Evolutionary conservation across 2,797 vertebrate species (phyloP), one percentile per base, ranked within the genome.

Genomic region (Alfaro cultratus): DNA sequence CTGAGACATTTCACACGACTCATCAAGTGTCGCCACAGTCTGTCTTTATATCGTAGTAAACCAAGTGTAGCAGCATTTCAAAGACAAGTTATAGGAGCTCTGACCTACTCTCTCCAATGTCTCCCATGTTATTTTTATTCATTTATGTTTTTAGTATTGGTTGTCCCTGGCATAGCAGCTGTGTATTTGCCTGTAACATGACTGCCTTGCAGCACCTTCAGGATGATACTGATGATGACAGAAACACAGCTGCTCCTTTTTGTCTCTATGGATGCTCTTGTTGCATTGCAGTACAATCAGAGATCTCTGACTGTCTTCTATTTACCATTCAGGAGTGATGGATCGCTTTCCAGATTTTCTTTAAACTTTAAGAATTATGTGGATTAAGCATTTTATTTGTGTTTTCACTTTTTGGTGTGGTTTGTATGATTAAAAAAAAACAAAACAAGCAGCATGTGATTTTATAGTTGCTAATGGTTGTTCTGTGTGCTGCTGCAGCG

Each of bases 401-500:
- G 2, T 29, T 45, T n/a, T 3, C 26, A 26, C 5, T 46, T 71
- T 71, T 71, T 71, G 12, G 45, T 16, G 45, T 29, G 8, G 41
- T n/a, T 70, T 12, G 15, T 45, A 45, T 71, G 4, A 43, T 71
- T 71, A 2, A n/a, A 13, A 21, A 26, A 13, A 41, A 11, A 13
- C 1, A 45, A 34, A 53, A 46, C 11, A 3, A 74, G 41, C 26
- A 73, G 64, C 31, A 45, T 74, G 7, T 62, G 68, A 76, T 71
- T 87, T 5, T 67, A 18, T 64, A 3, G 73, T 84, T 72, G 1
- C 80, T 83, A 89, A 84, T 73, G 23, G 75, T 39, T 87, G 67
- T 75, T 84, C 78, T 68, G 21, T 92, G 76, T 92, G 76, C 76
- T 73, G 91, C 94, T 82, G 89, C 96, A 99, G 98, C 97, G 78